Evolutionary conservation across 2,888 invertebrate genomes (phyloP), one percentile per base, ranked within the genome.

Genomic region (Drosophila kanekoi): DNA sequence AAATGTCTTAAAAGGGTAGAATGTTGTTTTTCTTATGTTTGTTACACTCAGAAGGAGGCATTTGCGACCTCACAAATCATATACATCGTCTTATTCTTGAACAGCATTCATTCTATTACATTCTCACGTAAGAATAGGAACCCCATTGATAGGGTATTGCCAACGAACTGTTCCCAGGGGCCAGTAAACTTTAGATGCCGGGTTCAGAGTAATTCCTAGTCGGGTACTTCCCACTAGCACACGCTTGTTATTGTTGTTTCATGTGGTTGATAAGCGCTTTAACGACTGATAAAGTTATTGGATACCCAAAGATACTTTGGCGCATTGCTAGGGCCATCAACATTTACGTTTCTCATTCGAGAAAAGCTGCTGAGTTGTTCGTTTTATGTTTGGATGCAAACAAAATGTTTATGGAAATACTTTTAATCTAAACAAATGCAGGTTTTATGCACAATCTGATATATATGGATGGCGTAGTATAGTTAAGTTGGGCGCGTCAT

Each of bases 341-440:
- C 41, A 51, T 44, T 47, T 33, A 38, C 56, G 37, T 48, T 70
- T 65, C 43, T 14, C 23, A 37, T 38, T 10, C 2, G 41, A 38
- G 13, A 32, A 37, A 54, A 49, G 16, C 38, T 23, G 11, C 37
- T 35, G 14, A 16, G 13, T 28, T 35, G 35, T 33, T 11, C 47
- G 13, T 35, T 54, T 33, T 23, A 6, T 44, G 40, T 49, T 61
- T 53, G 44, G 45, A 28, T 16, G 35, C 32, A 23, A 33, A 28
- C 16, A 23, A 49, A 38, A 23, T 43, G 35, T 49, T 38, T 52
- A 37, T 38, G 47, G 13, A 69, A 63, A 69, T 45, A 45, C 16
- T 37, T 35, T 0, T 2, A 14, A 45, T 28, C 18, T 35, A 63
- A 63, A 49, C 47, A 57, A 70, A 44, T 49, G 23, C 40, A 23